Evolutionary conservation across 2,888 invertebrate genomes (phyloP).

Genomic region (Cataglyphis altisquamis): DNA sequence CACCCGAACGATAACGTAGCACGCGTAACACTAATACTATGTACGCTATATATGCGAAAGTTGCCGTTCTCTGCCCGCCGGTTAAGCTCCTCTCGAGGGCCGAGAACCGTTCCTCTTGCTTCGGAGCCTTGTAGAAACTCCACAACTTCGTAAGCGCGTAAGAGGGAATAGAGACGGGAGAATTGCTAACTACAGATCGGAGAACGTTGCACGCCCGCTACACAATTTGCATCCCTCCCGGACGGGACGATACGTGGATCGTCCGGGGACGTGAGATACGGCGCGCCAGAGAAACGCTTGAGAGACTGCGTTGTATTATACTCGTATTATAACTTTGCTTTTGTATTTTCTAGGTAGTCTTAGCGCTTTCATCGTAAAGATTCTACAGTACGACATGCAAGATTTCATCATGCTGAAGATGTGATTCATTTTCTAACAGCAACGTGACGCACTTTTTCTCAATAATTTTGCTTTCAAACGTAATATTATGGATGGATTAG

Average conservation of each 20-base stretch:
- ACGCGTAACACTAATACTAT: slow-evolving; percentile 80
- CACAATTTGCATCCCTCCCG: slow-evolving; percentile 69
- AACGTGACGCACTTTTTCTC: not conserved
- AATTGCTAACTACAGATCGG: slow-evolving; percentile 78
- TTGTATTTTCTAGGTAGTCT: slow-evolving; percentile 34
- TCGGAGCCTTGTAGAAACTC: slow-evolving; percentile 60
- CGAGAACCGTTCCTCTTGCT: slow-evolving; percentile 53
- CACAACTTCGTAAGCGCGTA: slow-evolving; percentile 60
- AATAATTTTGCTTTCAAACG: not conserved
- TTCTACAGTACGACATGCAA: not conserved
- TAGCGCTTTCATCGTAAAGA: not conserved
- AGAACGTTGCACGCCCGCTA: slow-evolving; percentile 67
- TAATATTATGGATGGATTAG: not conserved
- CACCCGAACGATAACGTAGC: slow-evolving; percentile 49
- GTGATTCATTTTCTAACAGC: not conserved
- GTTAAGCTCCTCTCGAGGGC: slow-evolving; percentile 60
- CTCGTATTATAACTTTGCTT: slow-evolving; percentile 50
- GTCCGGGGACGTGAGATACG: slow-evolving; percentile 50
- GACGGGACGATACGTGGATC: slow-evolving; percentile 39
- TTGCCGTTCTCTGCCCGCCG: slow-evolving; percentile 63
- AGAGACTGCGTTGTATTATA: slow-evolving; percentile 36
- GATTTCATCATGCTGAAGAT: not conserved
- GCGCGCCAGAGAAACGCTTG: slow-evolving; percentile 23
- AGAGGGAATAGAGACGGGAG: slow-evolving; percentile 57
- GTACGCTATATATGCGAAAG: slow-evolving; percentile 78